A percentile compares a stretch with the other conserved stretches of the same genome.
Evolutionary conservation across 2,888 invertebrate genomes (phyloP).

Genomic region (Malacosoma neustria): DNA sequence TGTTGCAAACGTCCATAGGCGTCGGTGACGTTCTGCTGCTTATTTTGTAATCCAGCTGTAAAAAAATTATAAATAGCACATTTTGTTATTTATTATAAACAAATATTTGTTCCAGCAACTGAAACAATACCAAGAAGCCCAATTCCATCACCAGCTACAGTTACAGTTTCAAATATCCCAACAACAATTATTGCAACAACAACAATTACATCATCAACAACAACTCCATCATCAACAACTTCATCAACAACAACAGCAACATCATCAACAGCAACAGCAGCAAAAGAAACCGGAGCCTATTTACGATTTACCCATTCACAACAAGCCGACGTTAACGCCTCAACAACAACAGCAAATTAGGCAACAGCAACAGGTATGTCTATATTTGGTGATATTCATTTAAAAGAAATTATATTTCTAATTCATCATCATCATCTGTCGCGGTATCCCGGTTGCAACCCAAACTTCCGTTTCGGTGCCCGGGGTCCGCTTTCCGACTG

Average conservation of each 20-base stretch:
- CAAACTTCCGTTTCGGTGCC: no score
- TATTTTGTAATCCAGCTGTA: no score
- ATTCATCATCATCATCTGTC: no score
- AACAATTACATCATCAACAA: conserved; percentile 19
- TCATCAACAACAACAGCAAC: conserved; percentile 18
- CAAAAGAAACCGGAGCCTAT: conserved; percentile 60
- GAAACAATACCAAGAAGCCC: conserved; percentile 27
- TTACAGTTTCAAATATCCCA: conserved; percentile 21
- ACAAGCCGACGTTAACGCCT: conserved; percentile 48
- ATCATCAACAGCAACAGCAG: conserved; percentile 24
- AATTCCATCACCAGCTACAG: conserved; percentile 20
- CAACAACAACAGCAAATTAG: conserved; percentile 43
- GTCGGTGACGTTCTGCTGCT: no score
- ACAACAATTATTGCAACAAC: conserved; percentile 16
- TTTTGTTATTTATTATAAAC: no score
- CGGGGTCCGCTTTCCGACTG: no score
- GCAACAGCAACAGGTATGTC: conserved; percentile 21
- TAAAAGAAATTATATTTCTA: no score
- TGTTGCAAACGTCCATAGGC: no score
- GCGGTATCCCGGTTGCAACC: no score
- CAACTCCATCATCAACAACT: conserved; percentile 21
- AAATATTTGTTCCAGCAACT: conserved; percentile 26
- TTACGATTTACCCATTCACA: conserved; percentile 61
- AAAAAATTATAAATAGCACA: no score
- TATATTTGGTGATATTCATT: no score